phyloP scores from a whole-genome alignment of 1,140 invertebrate species.

The Dendrolimus kikuchii region DNA sequence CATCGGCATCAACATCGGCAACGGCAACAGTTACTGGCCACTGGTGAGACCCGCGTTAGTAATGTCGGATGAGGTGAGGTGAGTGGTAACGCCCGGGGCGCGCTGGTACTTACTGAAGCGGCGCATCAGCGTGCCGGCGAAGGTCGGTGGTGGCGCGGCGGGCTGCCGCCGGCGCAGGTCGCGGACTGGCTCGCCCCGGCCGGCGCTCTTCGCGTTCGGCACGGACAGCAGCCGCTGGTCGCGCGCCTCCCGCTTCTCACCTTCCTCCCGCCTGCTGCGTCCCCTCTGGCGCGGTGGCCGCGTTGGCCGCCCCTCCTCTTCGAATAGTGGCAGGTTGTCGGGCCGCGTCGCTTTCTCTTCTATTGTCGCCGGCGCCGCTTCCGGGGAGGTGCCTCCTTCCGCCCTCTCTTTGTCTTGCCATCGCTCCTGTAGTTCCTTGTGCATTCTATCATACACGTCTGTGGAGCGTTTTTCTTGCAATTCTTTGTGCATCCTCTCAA shows the following conservation, averaged over 20 bases:
- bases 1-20: not conserved
- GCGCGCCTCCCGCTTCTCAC: constrained; percentile 60
- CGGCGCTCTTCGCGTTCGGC: constrained; percentile 81
- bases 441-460: constrained; percentile 61
- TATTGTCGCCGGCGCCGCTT: constrained; percentile 39
- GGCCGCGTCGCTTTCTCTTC: constrained; percentile 67
- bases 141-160: constrained; percentile 66
- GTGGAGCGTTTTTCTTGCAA: constrained; percentile 36
- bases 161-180: constrained; percentile 59
- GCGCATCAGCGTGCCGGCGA: constrained; percentile 82
- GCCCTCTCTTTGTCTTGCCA: constrained; percentile 43
- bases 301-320: constrained; percentile 73
- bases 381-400: constrained; percentile 24
- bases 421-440: constrained; percentile 52
- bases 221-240: constrained; percentile 82
- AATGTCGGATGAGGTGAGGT: constrained; percentile 19
- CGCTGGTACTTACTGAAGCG: constrained; percentile 86
- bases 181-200: constrained; percentile 48
- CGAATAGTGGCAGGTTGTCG: constrained; percentile 77
- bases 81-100: constrained; percentile 20
- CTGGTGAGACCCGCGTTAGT: constrained; percentile 28
- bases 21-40: constrained; percentile 1
- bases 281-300: constrained; percentile 76
- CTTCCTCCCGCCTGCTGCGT: constrained; percentile 68
- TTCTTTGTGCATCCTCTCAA: constrained; percentile 52